Conservation (phyloP, 2,888 invertebrate species). For the Cheilosia grossa region DNA sequence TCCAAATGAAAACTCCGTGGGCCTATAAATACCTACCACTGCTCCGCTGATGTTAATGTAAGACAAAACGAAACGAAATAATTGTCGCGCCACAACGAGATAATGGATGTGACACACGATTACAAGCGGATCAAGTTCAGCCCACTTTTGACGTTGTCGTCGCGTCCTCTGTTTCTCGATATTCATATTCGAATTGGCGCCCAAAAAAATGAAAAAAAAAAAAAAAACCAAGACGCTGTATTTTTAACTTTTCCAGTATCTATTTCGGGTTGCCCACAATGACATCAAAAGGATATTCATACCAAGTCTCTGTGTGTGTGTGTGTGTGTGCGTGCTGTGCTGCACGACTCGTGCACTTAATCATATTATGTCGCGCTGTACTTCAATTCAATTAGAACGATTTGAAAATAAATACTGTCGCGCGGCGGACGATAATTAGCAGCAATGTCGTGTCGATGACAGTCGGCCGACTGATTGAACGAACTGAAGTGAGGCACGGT, state of each 20-base stretch:
- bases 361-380: slow-evolving; percentile 51
- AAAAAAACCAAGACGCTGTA: background rate
- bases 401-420: slow-evolving; percentile 57
- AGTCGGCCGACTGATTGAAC: slow-evolving; percentile 29
- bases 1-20: slow-evolving; percentile 21
- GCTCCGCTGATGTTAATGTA: slow-evolving; percentile 18
- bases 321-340: background rate
- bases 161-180: slow-evolving; percentile 22
- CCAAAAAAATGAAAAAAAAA: too few species aligned
- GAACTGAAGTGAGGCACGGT: slow-evolving; percentile 5
- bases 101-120: slow-evolving; percentile 67
- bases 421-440: slow-evolving; percentile 58
- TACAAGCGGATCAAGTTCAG: slow-evolving; percentile 65
- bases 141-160: slow-evolving; percentile 59
- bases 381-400: slow-evolving; percentile 66
- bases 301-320: background rate
- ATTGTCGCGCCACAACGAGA: slow-evolving; percentile 64
- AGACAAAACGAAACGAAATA: slow-evolving; percentile 65
- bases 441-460: slow-evolving; percentile 63
- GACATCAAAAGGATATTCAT: slow-evolving; percentile 10
- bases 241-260: slow-evolving; percentile 38
- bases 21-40: slow-evolving; percentile 12
- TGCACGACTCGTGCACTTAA: slow-evolving; percentile 39
- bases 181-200: slow-evolving; percentile 27
- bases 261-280: slow-evolving; percentile 21